These are phyloP conservation scores for Siniperca chuatsi DNA, from an alignment of 2,113 vertebrate genomes.

Conservation along the genomic window DNA sequence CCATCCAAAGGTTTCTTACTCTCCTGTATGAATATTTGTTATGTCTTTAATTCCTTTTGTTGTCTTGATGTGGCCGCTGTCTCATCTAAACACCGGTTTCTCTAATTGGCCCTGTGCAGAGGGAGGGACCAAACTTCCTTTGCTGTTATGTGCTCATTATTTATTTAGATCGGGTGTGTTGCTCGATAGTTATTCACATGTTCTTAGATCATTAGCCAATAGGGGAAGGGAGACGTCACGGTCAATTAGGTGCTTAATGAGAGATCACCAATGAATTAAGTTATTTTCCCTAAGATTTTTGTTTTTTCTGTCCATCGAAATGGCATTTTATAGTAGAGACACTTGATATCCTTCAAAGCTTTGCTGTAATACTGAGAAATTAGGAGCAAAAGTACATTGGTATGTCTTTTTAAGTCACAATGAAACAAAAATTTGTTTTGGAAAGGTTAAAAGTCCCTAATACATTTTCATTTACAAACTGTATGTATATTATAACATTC, in stretches of 20 bases:
- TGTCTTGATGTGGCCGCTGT: slow-evolving; percentile 50
- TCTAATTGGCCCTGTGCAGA: slow-evolving; percentile 77
- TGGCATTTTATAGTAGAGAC: slow-evolving; percentile 7
- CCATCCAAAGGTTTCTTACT: background rate
- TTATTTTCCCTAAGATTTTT: slow-evolving; percentile 13
- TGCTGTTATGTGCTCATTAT: slow-evolving; percentile 56
- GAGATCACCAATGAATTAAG: slow-evolving; percentile 53
- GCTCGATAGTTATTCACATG: slow-evolving; percentile 66
- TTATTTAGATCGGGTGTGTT: slow-evolving; percentile 53
- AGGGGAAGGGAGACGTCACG: slow-evolving; percentile 45
- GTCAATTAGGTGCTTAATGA: slow-evolving; percentile 69
- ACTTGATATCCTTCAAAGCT: background rate
- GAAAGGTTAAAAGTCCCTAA: background rate
- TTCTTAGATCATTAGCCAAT: slow-evolving; percentile 65
- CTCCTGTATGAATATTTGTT: slow-evolving; percentile 32
- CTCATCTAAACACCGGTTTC: slow-evolving; percentile 68
- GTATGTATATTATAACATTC: background rate
- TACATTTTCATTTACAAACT: background rate
- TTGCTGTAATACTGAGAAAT: background rate
- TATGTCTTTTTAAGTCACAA: background rate
- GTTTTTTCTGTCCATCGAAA: slow-evolving; percentile 38
- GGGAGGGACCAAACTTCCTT: slow-evolving; percentile 55
- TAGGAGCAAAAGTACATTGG: background rate
- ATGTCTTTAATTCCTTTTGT: slow-evolving; percentile 43
- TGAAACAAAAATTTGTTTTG: background rate